phyloP scores from a whole-genome alignment of 1,140 invertebrate species.

The Meloidogyne floridensis region DNA sequence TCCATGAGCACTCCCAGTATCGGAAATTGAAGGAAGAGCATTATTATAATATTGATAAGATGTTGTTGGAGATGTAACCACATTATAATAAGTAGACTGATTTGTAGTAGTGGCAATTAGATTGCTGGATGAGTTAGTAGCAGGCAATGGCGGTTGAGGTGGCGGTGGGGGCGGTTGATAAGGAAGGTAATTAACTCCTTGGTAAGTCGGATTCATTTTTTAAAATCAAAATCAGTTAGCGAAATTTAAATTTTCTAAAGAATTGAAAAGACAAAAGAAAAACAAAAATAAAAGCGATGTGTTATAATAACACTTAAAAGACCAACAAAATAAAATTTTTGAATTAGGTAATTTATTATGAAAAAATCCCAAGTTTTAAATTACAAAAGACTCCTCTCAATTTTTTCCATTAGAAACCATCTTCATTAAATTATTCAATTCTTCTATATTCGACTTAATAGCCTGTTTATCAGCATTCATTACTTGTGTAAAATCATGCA shows the following conservation, averaged over 20 bases:
- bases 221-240: not conserved
- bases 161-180: slow-evolving; percentile 25
- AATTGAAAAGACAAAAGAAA: not conserved
- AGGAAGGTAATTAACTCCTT: not conserved
- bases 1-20: not conserved
- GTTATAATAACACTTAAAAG: no score
- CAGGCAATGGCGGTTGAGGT: not conserved
- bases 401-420: not conserved
- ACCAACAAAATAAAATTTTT: not conserved
- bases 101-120: not conserved
- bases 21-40: not conserved
- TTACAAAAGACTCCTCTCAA: not conserved
- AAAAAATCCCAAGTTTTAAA: not conserved
- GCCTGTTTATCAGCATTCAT: slow-evolving; percentile 32
- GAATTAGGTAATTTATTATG: not conserved
- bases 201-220: not conserved
- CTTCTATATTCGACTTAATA: slow-evolving; percentile 8
- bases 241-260: not conserved
- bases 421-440: slow-evolving; percentile 2
- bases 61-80: not conserved
- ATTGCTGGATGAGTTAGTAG: not conserved
- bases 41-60: not conserved
- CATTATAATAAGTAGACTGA: not conserved
- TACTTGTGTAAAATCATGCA: slow-evolving; percentile 17
- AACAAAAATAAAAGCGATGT: not conserved